Conservation (phyloP, 1,140 invertebrate species). For the Theocolax elegans region DNA sequence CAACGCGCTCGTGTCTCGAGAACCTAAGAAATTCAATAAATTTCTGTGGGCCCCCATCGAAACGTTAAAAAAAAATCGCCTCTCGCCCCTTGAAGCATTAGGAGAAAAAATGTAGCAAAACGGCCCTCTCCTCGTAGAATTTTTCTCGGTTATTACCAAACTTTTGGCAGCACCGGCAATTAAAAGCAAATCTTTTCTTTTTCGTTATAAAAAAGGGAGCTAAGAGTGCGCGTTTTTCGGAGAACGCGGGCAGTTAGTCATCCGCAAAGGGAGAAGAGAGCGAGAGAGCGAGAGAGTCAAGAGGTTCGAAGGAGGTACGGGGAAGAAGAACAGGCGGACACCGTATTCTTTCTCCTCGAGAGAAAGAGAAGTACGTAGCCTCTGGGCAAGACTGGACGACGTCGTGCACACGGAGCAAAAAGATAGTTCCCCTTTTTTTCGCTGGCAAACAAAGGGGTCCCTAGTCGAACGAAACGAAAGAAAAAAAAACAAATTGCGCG, state of each 20-base stretch:
- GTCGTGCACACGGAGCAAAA: constrained; percentile 18
- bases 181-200: constrained; percentile 36
- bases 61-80: too few relatives aligned
- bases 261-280: constrained; percentile 28
- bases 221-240: constrained; percentile 46
- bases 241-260: constrained; percentile 45
- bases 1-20: too few relatives aligned
- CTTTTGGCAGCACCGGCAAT: constrained; percentile 37
- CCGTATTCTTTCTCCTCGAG: constrained; percentile 8
- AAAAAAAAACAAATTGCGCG: neutral
- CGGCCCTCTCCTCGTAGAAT: constrained; percentile 25
- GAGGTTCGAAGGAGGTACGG: neutral
- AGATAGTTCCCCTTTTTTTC: constrained; percentile 12
- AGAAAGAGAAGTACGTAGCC: constrained; percentile 40
- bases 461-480: neutral
- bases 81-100: too few relatives aligned
- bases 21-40: too few relatives aligned
- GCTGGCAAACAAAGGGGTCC: constrained; percentile 23
- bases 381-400: constrained; percentile 42
- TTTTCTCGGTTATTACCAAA: constrained; percentile 38
- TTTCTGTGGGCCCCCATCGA: too few relatives aligned
- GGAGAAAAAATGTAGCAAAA: constrained; percentile 45
- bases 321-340: constrained; percentile 32
- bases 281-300: neutral
- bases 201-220: constrained; percentile 45